Percentiles rank a stretch among this genome's conserved stretches.
Conservation (phyloP, 2,113 vertebrate genomes). For the Tonatia bakeri region DNA sequence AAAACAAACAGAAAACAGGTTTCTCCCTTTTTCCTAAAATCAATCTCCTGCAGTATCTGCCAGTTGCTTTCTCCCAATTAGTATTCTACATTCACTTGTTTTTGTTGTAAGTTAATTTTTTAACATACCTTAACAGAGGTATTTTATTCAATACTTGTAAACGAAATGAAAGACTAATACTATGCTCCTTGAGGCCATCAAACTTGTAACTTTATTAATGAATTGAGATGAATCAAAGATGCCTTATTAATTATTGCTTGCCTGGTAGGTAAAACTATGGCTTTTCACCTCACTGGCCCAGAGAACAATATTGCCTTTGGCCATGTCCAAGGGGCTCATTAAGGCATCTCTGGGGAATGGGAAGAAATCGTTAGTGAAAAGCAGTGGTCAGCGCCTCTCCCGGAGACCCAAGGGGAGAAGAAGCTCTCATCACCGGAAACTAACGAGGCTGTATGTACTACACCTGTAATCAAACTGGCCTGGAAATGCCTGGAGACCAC, state of each 20-base stretch:
- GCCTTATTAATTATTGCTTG: slow-evolving; percentile 94
- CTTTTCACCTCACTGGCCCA: slow-evolving; percentile 94
- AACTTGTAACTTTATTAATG: slow-evolving; percentile 86
- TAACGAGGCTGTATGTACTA: slow-evolving; percentile 85
- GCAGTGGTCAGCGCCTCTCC: slow-evolving; percentile 88
- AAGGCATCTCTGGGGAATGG: slow-evolving; percentile 90
- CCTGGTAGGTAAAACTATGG: slow-evolving; percentile 91
- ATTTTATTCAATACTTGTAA: slow-evolving; percentile 82
- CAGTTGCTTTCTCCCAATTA: slow-evolving; percentile 83
- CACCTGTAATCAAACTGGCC: slow-evolving; percentile 91
- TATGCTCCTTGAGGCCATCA: slow-evolving; percentile 66
- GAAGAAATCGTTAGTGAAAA: slow-evolving; percentile 94
- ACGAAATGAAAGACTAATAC: slow-evolving; percentile 77
- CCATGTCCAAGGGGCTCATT: slow-evolving; percentile 97
- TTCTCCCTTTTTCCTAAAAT: slow-evolving; percentile 83
- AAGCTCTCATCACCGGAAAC: slow-evolving; percentile 79
- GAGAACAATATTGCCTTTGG: slow-evolving; percentile 90
- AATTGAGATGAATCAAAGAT: slow-evolving; percentile 86
- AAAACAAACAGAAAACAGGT: slow-evolving; percentile 86
- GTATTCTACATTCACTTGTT: slow-evolving; percentile 84
- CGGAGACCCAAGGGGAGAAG: slow-evolving; percentile 78
- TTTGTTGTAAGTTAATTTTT: slow-evolving; percentile 80
- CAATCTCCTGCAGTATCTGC: slow-evolving; percentile 83
- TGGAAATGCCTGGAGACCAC: slow-evolving; percentile 81
- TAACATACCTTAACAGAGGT: slow-evolving; percentile 76